Conservation (phyloP, 1,140 invertebrate species). For the Liolophura sinensis region DNA sequence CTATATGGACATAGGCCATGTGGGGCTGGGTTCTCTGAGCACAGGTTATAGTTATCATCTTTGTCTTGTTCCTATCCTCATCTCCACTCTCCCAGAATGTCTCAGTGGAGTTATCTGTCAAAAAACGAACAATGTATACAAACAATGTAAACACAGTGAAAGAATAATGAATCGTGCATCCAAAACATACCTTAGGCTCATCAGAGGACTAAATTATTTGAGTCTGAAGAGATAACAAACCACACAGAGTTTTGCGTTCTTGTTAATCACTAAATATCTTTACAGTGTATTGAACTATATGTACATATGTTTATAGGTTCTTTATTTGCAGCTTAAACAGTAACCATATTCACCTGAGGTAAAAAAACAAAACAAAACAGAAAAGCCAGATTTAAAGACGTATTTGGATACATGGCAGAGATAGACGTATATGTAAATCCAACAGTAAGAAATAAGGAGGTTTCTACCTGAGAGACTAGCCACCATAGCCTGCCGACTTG, state of each 20-base stretch:
- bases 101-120: conserved; percentile 86
- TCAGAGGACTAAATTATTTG: too few species aligned
- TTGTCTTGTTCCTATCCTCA: conserved; percentile 89
- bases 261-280: too few species aligned
- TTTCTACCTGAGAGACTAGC: conserved; percentile 73
- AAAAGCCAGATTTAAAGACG: background rate
- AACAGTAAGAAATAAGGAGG: background rate
- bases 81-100: conserved; percentile 99
- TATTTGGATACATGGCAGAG: background rate
- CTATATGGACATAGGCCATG: conserved; percentile 84
- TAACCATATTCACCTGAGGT: background rate
- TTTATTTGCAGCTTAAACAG: too few species aligned
- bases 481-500: conserved; percentile 91
- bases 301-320: background rate
- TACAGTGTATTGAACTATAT: background rate
- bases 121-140: too few species aligned
- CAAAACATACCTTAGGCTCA: too few species aligned
- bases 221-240: too few species aligned
- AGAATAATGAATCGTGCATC: too few species aligned
- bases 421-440: too few species aligned
- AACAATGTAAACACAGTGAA: too few species aligned
- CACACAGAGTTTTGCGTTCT: too few species aligned
- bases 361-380: background rate
- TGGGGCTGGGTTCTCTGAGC: conserved; percentile 62
- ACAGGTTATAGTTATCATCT: conserved; percentile 59